Evolutionary conservation across 1,140 invertebrate genomes (phyloP), one percentile per base, ranked within the genome.

Genomic region (Mylabris phalerata): DNA sequence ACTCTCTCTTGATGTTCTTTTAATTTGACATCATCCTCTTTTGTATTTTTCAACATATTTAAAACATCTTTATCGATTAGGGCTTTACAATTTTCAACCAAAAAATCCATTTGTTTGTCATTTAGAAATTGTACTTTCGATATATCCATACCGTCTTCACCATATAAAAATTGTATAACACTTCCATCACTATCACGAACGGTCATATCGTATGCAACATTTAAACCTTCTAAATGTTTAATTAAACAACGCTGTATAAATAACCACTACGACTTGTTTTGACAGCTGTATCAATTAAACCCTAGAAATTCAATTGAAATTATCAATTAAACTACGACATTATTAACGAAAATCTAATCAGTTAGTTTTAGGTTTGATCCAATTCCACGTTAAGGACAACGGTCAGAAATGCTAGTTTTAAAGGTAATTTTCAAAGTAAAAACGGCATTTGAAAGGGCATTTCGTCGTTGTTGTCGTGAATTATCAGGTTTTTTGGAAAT

Each of bases 191-290:
- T 88, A 75, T 99, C 96, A 56, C 97, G 80, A 0, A 99, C 96
- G 2, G 95, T 98, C 64, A 88, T 78, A 75, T 99, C 97, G 73
- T 98, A 98, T 45, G 86, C 81, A 0, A 98, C 86, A 43, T 80
- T 82, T 2, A 99, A 68, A 9, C 96, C 96, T 81, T 99, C 98
- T 25, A 99, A 78, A 79, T 98, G 94, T 77, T 99, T 99, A 11
- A 99, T 92, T 0, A 99, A 77, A 80, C 97, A 99, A 57, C 98
- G 81, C 77, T 99, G 98, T 50, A n/a, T n/a, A 99, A 79, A 75
- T 99, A 99, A 65, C 98, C 98, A 69, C 93, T 96, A 62, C 95
- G 83, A 78, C 93, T 97, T 5, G 98, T 99, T 77, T 91, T 91
- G 0, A 91, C 88, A 59, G 88, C 88, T 6, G 88, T 91, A 83